Evolutionary conservation across 2,797 vertebrate genomes (phyloP).

Genomic region (Selene dorsalis): DNA sequence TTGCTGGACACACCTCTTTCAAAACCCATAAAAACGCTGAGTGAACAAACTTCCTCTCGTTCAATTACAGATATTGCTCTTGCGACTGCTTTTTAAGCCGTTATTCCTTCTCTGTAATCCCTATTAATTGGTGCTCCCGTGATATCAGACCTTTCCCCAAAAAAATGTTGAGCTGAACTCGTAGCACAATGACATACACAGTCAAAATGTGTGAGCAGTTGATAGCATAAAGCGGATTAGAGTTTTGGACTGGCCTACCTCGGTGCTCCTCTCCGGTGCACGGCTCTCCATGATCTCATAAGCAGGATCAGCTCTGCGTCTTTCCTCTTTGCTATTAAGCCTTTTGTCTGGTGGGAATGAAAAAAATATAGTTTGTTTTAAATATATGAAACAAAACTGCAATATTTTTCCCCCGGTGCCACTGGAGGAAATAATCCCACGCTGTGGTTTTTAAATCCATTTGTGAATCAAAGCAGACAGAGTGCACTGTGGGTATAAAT

Average conservation of each 20-base stretch:
- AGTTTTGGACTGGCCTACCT: slow-evolving; percentile 74
- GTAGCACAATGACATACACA: slow-evolving; percentile 14
- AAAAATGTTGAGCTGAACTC: slow-evolving; percentile 26
- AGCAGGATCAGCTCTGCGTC: slow-evolving; percentile 72
- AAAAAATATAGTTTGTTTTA: slow-evolving; percentile 33
- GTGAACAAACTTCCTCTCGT: not conserved
- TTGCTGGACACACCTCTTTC: not conserved
- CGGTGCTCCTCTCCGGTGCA: slow-evolving; percentile 73
- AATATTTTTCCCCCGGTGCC: not conserved
- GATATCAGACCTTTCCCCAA: not conserved
- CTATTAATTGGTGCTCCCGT: slow-evolving; percentile 1
- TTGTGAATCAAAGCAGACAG: slow-evolving; percentile 12
- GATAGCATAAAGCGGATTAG: slow-evolving; percentile 58
- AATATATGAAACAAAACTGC: slow-evolving; percentile 12
- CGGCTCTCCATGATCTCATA: slow-evolving; percentile 83
- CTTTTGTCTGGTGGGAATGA: slow-evolving; percentile 77
- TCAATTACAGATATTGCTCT: not conserved
- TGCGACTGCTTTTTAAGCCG: not conserved
- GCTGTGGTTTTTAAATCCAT: slow-evolving; percentile 5
- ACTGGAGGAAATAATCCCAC: slow-evolving; percentile 9
- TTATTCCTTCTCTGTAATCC: slow-evolving; percentile 14
- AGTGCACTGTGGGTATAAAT: slow-evolving; percentile 4
- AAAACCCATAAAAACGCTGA: slow-evolving; percentile 16
- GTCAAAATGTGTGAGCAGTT: slow-evolving; percentile 49
- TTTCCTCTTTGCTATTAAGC: slow-evolving; percentile 71